Conservation (phyloP, 2,797 vertebrate genomes). For the Taenioides sp. region DNA sequence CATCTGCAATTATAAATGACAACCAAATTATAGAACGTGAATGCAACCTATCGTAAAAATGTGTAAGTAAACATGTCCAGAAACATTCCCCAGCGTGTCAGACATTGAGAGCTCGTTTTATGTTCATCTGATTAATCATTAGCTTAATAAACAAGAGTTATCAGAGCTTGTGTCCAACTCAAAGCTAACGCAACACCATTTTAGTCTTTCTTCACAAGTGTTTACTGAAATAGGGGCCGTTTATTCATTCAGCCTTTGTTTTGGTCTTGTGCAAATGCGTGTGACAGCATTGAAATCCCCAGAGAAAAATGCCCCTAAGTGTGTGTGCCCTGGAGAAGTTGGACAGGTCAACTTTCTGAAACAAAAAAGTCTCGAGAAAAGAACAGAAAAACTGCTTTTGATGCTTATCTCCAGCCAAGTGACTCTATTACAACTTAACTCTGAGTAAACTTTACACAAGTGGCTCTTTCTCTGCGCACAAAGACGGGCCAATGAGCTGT, state of each 20-base stretch:
- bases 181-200: slow-evolving; percentile 19
- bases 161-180: slow-evolving; percentile 16
- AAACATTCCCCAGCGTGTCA: not conserved
- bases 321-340: slow-evolving; percentile 15
- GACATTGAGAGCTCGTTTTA: not conserved
- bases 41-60: not conserved
- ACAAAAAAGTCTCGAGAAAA: not conserved
- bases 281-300: not conserved
- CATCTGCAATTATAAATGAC: not conserved
- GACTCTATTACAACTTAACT: slow-evolving; percentile 16
- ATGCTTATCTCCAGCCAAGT: slow-evolving; percentile 41
- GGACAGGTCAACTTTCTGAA: slow-evolving; percentile 3
- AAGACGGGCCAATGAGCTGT: slow-evolving; percentile 50
- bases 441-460: slow-evolving; percentile 37
- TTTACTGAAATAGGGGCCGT: slow-evolving; percentile 20
- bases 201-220: slow-evolving; percentile 1
- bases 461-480: slow-evolving; percentile 31
- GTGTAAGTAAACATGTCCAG: not conserved
- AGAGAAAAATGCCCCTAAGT: slow-evolving; percentile 20
- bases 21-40: not conserved
- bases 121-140: slow-evolving; percentile 41
- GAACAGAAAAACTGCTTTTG: slow-evolving; percentile 1
- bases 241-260: not conserved
- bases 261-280: not conserved
- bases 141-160: not conserved